Evolutionary conservation across 1,140 invertebrate genomes (phyloP), one percentile per base, ranked within the genome.

Genomic region (Parasteatoda tepidariorum): DNA sequence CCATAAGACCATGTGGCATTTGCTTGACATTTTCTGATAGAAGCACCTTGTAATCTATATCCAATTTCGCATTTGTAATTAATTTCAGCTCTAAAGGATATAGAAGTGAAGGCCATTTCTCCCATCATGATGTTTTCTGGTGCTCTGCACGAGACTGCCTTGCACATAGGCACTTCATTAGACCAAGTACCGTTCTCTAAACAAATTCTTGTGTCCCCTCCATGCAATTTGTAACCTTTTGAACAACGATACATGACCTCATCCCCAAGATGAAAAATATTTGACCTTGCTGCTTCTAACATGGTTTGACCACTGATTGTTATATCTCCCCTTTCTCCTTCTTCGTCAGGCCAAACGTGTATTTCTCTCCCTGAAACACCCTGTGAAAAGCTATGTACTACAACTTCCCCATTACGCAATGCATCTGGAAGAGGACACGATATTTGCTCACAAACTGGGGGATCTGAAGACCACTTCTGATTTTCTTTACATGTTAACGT

Each of bases 1-100:
- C 90, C 90, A 64, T 95, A 95, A 87, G 94, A 95, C 96, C 96
- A 97, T 86, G 92, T 91, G 75, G 92, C 92, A 86, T 92, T 93
- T 81, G 94, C 92, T 22, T 92, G 89, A 87, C 97, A 98, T 38
- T 92, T 90, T 84, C 95, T 90, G 0, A 85, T 86, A 13, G 84
- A 61, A 24, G 84, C 61, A 0, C 96, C 96, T 54, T 92, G 92
- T 0, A 98, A 89, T 86, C 93, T 91, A 88, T 97, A 97, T 87
- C 95, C 95, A 54, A 92, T 92, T 0, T 92, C 90, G 87, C 96
- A 97, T 28, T 90, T 92, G 88, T 96, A 97, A 7, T 91, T 90
- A 11, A 97, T 92, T 85, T 94, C 91, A 85, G 94, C 95, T 54
- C 92, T 94, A 15, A 96, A 93, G 11, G 95, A 95, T 9, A 93